A percentile compares a stretch with the other conserved stretches of the same genome.
Conservation (phyloP, 2,888 invertebrate species). For the Caenorhabditis plicata region DNA sequence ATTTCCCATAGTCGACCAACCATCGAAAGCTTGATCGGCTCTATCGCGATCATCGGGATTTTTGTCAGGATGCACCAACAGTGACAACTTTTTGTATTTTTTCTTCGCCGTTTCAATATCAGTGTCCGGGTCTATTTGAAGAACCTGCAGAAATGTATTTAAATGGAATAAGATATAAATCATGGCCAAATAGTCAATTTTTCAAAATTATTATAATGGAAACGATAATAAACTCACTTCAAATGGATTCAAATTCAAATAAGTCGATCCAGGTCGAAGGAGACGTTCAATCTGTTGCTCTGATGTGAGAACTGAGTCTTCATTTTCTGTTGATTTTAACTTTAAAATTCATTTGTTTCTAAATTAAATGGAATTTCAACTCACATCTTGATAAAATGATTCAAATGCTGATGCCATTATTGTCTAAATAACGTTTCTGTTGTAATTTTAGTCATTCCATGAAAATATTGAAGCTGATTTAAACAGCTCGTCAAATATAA, state of each 20-base stretch:
- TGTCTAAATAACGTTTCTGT: neutral
- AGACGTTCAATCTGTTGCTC: slow-evolving; percentile 95
- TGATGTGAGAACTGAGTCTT: slow-evolving; percentile 92
- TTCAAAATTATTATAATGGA: neutral
- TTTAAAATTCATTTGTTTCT: slow-evolving; percentile 67
- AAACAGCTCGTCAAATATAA: neutral
- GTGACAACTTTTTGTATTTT: slow-evolving; percentile 89
- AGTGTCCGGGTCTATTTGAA: slow-evolving; percentile 78
- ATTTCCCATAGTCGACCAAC: slow-evolving; percentile 66
- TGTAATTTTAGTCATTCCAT: no score
- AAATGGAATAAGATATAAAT: neutral
- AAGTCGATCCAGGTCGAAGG: slow-evolving; percentile 92
- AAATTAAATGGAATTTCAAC: slow-evolving; percentile 5
- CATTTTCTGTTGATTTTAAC: slow-evolving; percentile 97
- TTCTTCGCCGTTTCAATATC: slow-evolving; percentile 89
- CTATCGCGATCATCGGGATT: slow-evolving; percentile 92
- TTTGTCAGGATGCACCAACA: slow-evolving; percentile 98
- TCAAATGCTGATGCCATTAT: slow-evolving; percentile 49
- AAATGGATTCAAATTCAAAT: slow-evolving; percentile 93
- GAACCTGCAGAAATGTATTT: slow-evolving; percentile 44
- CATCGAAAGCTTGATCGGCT: slow-evolving; percentile 77
- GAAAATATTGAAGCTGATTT: no score
- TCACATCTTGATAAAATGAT: slow-evolving; percentile 58
- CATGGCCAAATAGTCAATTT: no score
- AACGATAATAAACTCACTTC: slow-evolving; percentile 67